Percentiles rank a stretch among this genome's conserved stretches.
Conservation (phyloP, 2,797 vertebrate genomes). For the Cuculus canorus region DNA sequence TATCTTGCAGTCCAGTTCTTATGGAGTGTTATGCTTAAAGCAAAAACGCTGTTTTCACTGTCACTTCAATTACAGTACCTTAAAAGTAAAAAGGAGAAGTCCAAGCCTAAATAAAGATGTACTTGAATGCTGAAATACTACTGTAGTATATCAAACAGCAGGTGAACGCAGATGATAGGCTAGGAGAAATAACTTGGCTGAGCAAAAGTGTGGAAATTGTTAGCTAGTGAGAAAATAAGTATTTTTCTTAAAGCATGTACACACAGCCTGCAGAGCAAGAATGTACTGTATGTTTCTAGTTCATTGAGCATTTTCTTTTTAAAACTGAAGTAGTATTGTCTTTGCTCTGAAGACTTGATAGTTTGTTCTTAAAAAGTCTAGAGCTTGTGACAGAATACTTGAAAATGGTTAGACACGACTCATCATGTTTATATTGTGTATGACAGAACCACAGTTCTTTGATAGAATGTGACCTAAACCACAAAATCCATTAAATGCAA, state of each 20-base stretch:
- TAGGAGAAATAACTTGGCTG: neutral
- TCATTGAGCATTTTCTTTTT: neutral
- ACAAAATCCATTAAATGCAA: no score
- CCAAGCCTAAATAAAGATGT: neutral
- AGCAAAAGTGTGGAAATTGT: neutral
- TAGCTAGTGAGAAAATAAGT: neutral
- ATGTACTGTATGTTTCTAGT: neutral
- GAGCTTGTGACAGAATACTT: no score
- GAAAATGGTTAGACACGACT: no score
- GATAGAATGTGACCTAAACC: no score
- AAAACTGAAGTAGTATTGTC: neutral
- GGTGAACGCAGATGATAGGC: neutral
- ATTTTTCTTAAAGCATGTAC: neutral
- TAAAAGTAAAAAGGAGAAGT: neutral
- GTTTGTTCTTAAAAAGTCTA: no score
- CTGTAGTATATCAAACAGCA: neutral
- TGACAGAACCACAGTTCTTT: no score
- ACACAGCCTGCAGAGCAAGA: no score
- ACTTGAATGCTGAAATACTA: neutral
- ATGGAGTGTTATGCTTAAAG: neutral
- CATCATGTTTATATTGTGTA: no score
- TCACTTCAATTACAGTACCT: neutral
- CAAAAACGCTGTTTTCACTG: neutral
- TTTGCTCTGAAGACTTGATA: no score
- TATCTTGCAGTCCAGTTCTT: neutral